Percentiles rank a stretch among this genome's conserved stretches.
phyloP scores from a whole-genome alignment of 2,113 vertebrate species.

The Marcusenius ussheri region DNA sequence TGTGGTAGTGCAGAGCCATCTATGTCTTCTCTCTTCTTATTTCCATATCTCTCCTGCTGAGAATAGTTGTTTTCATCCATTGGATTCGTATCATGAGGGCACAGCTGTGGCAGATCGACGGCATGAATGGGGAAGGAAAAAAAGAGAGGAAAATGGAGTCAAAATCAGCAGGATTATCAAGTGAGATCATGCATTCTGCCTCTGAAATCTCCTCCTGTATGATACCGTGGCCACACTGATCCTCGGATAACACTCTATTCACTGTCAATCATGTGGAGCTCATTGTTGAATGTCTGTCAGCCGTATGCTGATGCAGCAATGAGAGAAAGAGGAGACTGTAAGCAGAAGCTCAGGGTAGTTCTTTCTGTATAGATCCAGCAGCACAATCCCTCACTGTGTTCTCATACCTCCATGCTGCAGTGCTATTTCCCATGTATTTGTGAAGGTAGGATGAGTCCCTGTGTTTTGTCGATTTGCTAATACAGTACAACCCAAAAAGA shows the following conservation, averaged over 20 bases:
- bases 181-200: neutral
- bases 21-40: neutral
- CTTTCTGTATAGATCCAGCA: neutral
- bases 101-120: neutral
- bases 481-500: neutral
- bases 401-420: neutral
- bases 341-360: neutral
- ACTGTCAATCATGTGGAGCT: neutral
- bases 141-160: neutral
- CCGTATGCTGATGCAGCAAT: neutral
- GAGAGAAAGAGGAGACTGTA: neutral
- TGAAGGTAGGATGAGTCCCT: neutral
- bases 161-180: slow-evolving; percentile 3
- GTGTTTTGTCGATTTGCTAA: neutral
- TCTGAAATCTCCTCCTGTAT: neutral
- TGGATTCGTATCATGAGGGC: neutral
- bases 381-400: neutral
- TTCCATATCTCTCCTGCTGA: neutral
- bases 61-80: neutral
- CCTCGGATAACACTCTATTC: neutral
- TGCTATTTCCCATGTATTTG: neutral
- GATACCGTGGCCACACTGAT: neutral
- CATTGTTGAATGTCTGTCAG: neutral
- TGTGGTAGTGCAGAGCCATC: neutral
- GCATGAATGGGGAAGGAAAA: neutral